Evolutionary conservation across 1,140 invertebrate genomes (phyloP), one percentile per base, ranked within the genome.

Genomic region (Globodera ellingtonae): DNA sequence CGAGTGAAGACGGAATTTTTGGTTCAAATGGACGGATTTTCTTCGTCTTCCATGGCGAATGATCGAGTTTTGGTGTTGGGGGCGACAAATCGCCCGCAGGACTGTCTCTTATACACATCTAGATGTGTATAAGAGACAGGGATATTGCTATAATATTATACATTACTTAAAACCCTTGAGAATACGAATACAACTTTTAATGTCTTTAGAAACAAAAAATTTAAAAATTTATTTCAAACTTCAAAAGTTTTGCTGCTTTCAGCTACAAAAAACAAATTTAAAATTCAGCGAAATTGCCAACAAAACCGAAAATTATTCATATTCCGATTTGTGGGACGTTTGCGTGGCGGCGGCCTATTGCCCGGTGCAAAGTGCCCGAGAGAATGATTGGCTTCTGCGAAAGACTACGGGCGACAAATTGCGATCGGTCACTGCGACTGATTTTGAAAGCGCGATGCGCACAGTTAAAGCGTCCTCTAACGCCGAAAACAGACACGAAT

Each of bases 41-140:
- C 86, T 82, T 52, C 50, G 10, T 52, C 4, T 7, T 52, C 50
- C 7, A 9, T 13, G 50, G 7, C 50, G 50, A 13, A 52, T 52
- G 10, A 13, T 4, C 50, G 50, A 9, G 50, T 52, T 52, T 52
- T 52, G 50, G 50, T 52, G 7, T 7, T 52, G 50, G 50, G 7
- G 7, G 50, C 97, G 21, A 99, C 97, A 3, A 99, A 99, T 91
- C 91, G 95, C 21, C 96, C 96, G 0, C 94, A 96, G 80, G 96
- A n/a, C n/a, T n/a, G n/a, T n/a, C n/a, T n/a, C n/a, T n/a, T n/a
- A n/a, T n/a, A n/a, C n/a, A n/a, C n/a, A n/a, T n/a, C n/a, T n/a
- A n/a, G n/a, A n/a, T n/a, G n/a, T n/a, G n/a, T n/a, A n/a, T n/a
- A n/a, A n/a, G n/a, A n/a, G n/a, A n/a, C n/a, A n/a, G n/a, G n/a